Conservation (phyloP, 2,888 invertebrate species). For the Nipponacmea schrenckii region DNA sequence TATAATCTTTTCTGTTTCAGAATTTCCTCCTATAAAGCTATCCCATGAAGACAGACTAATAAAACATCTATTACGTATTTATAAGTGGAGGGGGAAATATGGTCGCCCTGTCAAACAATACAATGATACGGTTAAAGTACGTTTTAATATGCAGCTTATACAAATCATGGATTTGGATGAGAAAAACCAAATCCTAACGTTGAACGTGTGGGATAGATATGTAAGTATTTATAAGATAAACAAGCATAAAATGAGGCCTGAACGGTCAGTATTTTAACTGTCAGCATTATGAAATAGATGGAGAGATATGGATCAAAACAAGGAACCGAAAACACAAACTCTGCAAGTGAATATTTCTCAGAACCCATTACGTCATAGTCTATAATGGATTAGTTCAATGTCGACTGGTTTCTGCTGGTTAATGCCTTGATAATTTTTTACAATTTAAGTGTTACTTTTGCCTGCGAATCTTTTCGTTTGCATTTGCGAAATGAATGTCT, state of each 20-base stretch:
- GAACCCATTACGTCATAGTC: too few relatives aligned
- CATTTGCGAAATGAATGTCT: too few relatives aligned
- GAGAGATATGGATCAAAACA: too few relatives aligned
- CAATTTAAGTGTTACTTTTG: too few relatives aligned
- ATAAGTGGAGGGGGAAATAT: constrained; percentile 58
- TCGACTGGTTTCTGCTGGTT: too few relatives aligned
- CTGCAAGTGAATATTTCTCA: too few relatives aligned
- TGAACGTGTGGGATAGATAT: constrained; percentile 67
- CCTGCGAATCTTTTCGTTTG: too few relatives aligned
- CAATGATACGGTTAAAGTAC: constrained; percentile 58
- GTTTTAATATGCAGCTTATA: constrained; percentile 64
- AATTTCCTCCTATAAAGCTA: constrained; percentile 25
- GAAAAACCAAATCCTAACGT: constrained; percentile 66
- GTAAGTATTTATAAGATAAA: constrained; percentile 54
- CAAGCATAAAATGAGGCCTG: background rate
- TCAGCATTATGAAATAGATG: background rate
- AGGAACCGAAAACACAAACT: too few relatives aligned
- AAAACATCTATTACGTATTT: constrained; percentile 54
- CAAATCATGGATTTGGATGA: constrained; percentile 68
- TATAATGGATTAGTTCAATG: too few relatives aligned
- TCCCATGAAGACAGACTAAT: constrained; percentile 64
- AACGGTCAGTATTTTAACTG: background rate
- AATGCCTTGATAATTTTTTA: too few relatives aligned
- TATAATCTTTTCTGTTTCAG: background rate
- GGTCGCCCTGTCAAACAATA: constrained; percentile 63